These are phyloP conservation scores for Momotus momota DNA, from an alignment of 2,797 vertebrate species.

Conservation along the genomic window DNA sequence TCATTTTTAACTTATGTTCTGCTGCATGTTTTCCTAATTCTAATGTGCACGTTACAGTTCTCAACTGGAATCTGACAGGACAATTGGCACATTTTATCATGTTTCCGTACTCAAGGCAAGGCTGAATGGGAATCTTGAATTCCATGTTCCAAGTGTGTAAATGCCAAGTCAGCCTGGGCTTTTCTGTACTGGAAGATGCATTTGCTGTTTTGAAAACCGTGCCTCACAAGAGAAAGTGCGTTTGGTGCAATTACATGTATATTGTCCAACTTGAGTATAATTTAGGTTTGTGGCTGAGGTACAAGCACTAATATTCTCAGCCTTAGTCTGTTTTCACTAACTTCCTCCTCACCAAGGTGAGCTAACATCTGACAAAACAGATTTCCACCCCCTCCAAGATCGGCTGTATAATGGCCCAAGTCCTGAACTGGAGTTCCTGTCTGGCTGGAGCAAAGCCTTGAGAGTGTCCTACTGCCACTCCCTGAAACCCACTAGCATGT, in stretches of 20 bases:
- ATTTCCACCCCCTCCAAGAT: not conserved
- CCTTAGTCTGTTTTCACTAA: not conserved
- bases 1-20: not conserved
- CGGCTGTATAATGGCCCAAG: not conserved
- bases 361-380: not conserved
- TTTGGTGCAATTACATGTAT: not conserved
- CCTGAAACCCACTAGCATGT: no score
- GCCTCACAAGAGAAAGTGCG: not conserved
- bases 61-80: not conserved
- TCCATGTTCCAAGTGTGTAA: not conserved
- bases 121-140: not conserved
- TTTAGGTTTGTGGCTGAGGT: not conserved
- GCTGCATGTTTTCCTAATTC: not conserved
- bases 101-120: fast-evolving
- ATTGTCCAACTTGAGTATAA: not conserved
- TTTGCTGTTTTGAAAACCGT: not conserved
- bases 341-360: not conserved
- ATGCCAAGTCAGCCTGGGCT: not conserved
- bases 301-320: not conserved
- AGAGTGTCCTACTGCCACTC: not conserved
- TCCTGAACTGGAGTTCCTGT: not conserved
- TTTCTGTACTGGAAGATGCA: not conserved
- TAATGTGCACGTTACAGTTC: not conserved
- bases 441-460: not conserved
- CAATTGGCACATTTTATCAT: not conserved